Conservation (phyloP, 2,888 invertebrate genomes). For the Cheiracanthium punctorium region DNA sequence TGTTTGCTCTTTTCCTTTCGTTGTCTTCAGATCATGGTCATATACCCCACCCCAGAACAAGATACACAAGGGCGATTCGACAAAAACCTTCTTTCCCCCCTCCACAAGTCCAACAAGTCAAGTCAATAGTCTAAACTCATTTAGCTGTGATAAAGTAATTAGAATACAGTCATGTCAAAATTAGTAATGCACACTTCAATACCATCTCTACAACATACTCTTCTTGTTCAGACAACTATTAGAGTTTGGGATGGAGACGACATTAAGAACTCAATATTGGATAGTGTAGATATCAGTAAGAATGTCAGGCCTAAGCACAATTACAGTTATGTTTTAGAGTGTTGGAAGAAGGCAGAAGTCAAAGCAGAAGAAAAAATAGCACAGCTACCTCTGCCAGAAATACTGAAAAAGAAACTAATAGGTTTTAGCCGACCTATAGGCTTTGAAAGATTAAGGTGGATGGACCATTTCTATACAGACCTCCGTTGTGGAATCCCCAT, state of each 20-base stretch:
- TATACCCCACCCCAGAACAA: too few species aligned
- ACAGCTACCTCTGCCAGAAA: constrained; percentile 24
- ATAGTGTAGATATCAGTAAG: not conserved
- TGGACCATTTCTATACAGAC: constrained; percentile 9
- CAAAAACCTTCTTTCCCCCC: too few species aligned
- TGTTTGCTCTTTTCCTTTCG: too few species aligned
- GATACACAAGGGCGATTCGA: too few species aligned
- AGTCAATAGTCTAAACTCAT: too few species aligned
- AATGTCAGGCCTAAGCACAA: not conserved
- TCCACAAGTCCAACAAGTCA: too few species aligned
- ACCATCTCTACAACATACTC: constrained; percentile 34
- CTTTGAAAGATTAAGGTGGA: constrained; percentile 25
- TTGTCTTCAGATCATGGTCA: too few species aligned
- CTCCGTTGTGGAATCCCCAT: not conserved
- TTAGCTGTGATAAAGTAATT: too few species aligned
- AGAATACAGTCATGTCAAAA: too few species aligned
- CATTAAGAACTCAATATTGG: constrained; percentile 1
- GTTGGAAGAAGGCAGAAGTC: constrained; percentile 34
- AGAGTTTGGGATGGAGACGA: constrained; percentile 52
- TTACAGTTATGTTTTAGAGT: not conserved
- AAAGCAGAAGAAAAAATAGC: constrained; percentile 43
- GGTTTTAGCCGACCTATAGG: constrained; percentile 30
- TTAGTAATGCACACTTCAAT: too few species aligned
- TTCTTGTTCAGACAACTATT: constrained; percentile 32
- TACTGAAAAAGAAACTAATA: constrained; percentile 29